Evolutionary conservation across 2,888 invertebrate species (phyloP), one percentile per base, ranked within the genome.

Genomic region (Tiphia femorata): DNA sequence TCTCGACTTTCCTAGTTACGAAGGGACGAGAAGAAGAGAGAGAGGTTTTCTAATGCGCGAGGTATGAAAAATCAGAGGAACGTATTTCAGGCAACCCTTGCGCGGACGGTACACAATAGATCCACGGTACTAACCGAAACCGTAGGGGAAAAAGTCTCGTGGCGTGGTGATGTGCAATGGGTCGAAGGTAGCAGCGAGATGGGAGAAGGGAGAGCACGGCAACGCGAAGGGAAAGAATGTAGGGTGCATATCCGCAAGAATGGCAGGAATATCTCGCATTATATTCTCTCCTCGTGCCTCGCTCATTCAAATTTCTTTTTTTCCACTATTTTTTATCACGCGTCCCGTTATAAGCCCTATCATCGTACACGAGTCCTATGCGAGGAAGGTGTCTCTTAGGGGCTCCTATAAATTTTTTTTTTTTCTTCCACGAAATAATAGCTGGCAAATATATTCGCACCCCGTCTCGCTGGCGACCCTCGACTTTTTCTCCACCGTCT

Each of bases 41-140:
- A 52, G 47, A 44, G 47, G n/a, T n/a, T n/a, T n/a, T n/a, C n/a
- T n/a, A 61, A 47, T 43, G 33, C 47, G 60, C 51, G 62, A 46
- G 57, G 58, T 51, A 48, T 46, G 57, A 43, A 62, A 65, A 68
- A 74, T 70, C 62, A 62, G 53, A 58, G 57, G 53, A 66, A 67
- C 63, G 67, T 72, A 73, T 73, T 73, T 71, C 63, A 69, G 54
- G 57, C 73, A 75, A 74, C 69, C 77, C 73, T 77, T 75, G 62
- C 63, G 57, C 56, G 53, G 49, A 52, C 44, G 42, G 42, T 49
- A 40, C 58, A 70, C 69, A 71, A 71, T 72, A 44, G 53, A 62
- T 38, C n/a, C n/a, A n/a, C n/a, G n/a, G n/a, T n/a, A n/a, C n/a
- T n/a, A n/a, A n/a, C n/a, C n/a, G n/a, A 2, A 10, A 17, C 16